Evolutionary conservation across 2,113 vertebrate species (phyloP), one percentile per base, ranked within the genome.

Genomic region (Lontra canadensis): DNA sequence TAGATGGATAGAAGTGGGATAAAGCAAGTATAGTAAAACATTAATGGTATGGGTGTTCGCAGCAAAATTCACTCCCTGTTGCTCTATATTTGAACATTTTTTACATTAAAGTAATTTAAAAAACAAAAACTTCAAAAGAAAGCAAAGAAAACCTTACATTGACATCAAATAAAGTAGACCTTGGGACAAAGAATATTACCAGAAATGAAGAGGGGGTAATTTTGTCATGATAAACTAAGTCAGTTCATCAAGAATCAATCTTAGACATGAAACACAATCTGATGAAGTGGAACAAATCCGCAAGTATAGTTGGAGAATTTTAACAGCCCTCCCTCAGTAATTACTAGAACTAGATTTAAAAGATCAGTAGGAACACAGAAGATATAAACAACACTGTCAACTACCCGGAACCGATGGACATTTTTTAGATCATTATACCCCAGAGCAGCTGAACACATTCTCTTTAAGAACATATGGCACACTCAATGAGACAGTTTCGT

Each of bases 161-260:
- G 83, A 34, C 57, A 73, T 92, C 36, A 92, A 65, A 85, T 89
- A 92, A 89, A 96, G 67, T 49, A 83, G 76, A 34, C 26, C 83
- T 93, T 0, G 17, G 82, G 61, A 82, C 76, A 78, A 85, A 85
- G 7, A 85, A 23, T 67, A 78, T 71, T 82, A 65, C 25, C 26
- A 86, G 73, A 81, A 36, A 83, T 14, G 71, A 94, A 82, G 23
- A 85, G 4, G 61, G 21, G 65, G 47, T 3, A 1, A 67, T 73
- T 95, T 94, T 29, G 65, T 73, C 92, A 71, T 63, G 44, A 57
- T 81, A 92, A 78, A 88, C n/a, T 73, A 85, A 34, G 20, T 94
- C 49, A 92, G n/a, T 87, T 90, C 34, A 82, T 78, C 59, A 94
- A 90, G 85, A 96, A 90, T 61, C 21, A 61, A 3, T 94, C 63